Evolutionary conservation across 2,797 vertebrate genomes (phyloP).

Genomic region (Tenualosa ilisha): DNA sequence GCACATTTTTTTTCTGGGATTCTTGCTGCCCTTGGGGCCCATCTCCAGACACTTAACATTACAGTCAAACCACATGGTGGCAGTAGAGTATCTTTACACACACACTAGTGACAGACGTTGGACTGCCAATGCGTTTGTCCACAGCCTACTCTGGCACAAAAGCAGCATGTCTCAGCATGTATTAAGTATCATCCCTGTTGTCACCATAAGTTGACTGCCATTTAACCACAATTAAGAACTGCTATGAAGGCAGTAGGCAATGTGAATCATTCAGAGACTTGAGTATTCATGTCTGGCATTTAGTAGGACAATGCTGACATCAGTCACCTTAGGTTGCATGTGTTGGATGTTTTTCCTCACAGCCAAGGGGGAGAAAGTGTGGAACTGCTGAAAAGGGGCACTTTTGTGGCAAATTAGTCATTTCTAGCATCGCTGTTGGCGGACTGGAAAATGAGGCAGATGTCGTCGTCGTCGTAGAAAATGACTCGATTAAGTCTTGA

Average conservation of each 20-base stretch:
- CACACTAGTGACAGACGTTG: neutral
- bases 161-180: neutral
- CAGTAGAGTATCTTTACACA: neutral
- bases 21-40: no score
- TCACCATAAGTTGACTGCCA: neutral
- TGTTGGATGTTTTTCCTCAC: slow-evolving; percentile 1
- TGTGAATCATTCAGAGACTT: neutral
- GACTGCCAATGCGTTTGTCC: neutral
- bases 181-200: neutral
- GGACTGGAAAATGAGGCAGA: slow-evolving; percentile 17
- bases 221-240: neutral
- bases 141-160: neutral
- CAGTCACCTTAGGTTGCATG: neutral
- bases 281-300: neutral
- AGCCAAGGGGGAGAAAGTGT: neutral
- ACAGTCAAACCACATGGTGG: neutral
- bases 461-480: neutral
- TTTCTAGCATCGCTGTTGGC: neutral
- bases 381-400: neutral
- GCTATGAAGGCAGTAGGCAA: neutral
- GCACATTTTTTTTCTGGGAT: neutral
- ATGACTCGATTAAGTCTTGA: slow-evolving; percentile 4
- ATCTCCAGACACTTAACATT: neutral
- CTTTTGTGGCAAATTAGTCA: neutral
- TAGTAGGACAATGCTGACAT: neutral